Evolutionary conservation across 2,797 vertebrate species (phyloP).

Genomic region (Taenioides sp.): DNA sequence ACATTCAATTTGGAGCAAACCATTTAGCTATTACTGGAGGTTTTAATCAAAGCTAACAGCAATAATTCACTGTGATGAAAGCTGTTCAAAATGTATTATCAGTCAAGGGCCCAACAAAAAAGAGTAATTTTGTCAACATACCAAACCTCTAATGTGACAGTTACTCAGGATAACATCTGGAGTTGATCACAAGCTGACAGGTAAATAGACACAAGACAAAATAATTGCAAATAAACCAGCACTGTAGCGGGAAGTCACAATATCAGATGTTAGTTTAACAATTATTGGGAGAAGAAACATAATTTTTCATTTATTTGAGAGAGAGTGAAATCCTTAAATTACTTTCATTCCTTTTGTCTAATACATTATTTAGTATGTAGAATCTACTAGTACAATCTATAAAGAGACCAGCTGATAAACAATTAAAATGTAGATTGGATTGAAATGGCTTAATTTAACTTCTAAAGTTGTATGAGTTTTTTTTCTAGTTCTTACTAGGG

Average conservation of each 20-base stretch:
- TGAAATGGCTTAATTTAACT: not conserved
- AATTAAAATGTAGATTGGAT: no score
- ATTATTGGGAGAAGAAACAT: not conserved
- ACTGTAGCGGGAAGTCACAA: not conserved
- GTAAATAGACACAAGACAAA: not conserved
- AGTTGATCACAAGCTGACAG: not conserved
- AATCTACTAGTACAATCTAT: no score
- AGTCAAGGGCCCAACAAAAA: not conserved
- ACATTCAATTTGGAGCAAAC: not conserved
- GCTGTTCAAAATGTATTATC: not conserved
- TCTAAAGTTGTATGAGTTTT: not conserved
- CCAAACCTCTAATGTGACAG: not conserved
- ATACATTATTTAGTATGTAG: no score
- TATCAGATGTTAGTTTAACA: no score
- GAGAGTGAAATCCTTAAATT: no score
- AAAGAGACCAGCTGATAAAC: no score
- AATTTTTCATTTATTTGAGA: not conserved
- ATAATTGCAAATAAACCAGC: not conserved
- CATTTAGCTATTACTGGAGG: not conserved
- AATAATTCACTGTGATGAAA: not conserved
- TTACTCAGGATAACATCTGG: not conserved
- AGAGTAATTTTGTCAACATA: not conserved
- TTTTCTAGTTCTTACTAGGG: no score
- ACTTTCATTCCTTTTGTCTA: no score
- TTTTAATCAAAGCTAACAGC: not conserved